These are phyloP conservation scores for Tetrapedia diversipes DNA, from an alignment of 2,888 invertebrate genomes.

Conservation along the genomic window DNA sequence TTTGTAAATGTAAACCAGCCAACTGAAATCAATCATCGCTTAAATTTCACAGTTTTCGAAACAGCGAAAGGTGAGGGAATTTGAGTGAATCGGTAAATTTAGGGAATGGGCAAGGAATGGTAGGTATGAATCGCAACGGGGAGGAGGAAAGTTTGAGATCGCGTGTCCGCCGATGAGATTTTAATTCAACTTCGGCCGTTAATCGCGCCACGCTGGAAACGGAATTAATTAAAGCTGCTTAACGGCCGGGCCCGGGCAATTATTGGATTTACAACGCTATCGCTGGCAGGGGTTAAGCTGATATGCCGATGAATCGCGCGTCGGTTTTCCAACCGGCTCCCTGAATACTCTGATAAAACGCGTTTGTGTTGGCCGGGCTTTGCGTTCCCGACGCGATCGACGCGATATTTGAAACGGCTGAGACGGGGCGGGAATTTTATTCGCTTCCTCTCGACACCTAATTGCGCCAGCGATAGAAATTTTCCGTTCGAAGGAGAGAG, in stretches of 20 bases:
- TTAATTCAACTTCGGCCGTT: constrained; percentile 71
- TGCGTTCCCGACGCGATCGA: constrained; percentile 3
- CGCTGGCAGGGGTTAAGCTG: constrained; percentile 64
- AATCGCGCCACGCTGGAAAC: constrained; percentile 65
- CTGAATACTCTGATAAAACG: constrained; percentile 31
- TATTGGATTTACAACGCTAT: constrained; percentile 72
- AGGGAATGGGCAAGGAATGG: too few species aligned
- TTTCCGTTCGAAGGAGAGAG: too few species aligned
- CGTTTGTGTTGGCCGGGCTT: constrained; percentile 10
- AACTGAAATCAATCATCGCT: too few species aligned
- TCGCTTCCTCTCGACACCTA: background rate
- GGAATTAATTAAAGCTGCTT: constrained; percentile 73
- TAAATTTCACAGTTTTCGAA: too few species aligned
- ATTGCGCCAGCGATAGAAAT: background rate
- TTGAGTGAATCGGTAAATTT: too few species aligned
- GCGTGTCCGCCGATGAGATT: constrained; percentile 63
- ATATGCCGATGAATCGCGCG: constrained; percentile 63
- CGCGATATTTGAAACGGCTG: background rate
- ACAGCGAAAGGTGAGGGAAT: too few species aligned
- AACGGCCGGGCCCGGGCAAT: constrained; percentile 65
- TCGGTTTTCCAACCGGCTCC: constrained; percentile 30
- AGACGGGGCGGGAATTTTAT: background rate
- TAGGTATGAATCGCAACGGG: too few species aligned
- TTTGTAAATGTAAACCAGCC: too few species aligned
- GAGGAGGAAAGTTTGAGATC: background rate